Evolutionary conservation across 2,888 invertebrate species (phyloP), one percentile per base, ranked within the genome.

Genomic region (Ectropis crepuscularia): DNA sequence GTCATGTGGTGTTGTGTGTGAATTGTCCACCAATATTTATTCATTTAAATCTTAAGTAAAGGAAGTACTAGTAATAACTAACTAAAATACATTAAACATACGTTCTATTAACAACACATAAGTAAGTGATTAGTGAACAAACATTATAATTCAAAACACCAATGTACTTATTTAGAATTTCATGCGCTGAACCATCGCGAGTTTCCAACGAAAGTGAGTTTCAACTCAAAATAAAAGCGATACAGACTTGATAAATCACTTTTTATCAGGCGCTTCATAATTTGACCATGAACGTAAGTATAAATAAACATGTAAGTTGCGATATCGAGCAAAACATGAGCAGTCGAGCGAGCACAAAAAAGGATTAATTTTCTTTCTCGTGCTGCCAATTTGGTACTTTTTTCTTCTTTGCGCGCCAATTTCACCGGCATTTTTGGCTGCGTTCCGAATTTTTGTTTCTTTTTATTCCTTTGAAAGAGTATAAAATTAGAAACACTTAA

Each of bases 321-420:
- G 58, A 39, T 39, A n/a, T 37, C 6, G 41, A 39, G n/a, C n/a
- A 59, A 59, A 39, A 51, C 36, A 12, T 47, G 28, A 50, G 53
- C 36, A 59, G 51, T 36, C 41, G 46, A 47, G 53, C 11, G 11
- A 39, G 11, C 39, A 6, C 55, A 55, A 55, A 55, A 55, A 55
- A 48, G 47, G 47, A 41, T 47, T 43, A 12, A 38, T 16, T 39
- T 39, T 12, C 39, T 46, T 36, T 11, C 9, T 39, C 38, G 45
- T 47, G 45, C 6, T 46, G 51, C 51, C 53, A 53, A 53, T 47
- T 59, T 59, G 38, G 16, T 12, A 28, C 11, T 38, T 55, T 55
- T 47, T 9, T 47, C 28, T 0, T 47, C 12, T 47, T 46, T 47
- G 46, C 36, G 51, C 45, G n/a, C 12, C 39, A 46, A 53, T 51